phyloP scores from a whole-genome alignment of 2,797 vertebrate genomes.

The Poeciliopsis gracilis region DNA sequence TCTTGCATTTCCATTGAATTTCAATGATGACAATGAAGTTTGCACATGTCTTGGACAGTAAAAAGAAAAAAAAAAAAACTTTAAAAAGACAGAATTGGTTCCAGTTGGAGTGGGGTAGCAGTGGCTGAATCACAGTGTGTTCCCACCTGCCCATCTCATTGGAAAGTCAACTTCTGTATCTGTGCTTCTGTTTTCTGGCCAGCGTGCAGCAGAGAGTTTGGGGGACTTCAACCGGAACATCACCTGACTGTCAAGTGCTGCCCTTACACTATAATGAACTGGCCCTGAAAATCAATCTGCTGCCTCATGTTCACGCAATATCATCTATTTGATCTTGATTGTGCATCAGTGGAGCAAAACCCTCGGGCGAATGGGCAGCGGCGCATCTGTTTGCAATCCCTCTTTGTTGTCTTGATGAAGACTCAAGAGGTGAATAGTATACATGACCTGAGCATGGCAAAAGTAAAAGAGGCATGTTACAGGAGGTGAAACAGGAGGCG shows the following conservation, averaged over 20 bases:
- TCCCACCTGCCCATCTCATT: conserved; percentile 49
- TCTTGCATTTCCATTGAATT: conserved; percentile 1
- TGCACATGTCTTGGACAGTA: conserved; percentile 5
- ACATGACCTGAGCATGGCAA: conserved; percentile 65
- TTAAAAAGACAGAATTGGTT: conserved; percentile 34
- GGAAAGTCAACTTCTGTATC: conserved; percentile 32
- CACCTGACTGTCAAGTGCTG: conserved; percentile 67
- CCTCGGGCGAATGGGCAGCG: conserved; percentile 59
- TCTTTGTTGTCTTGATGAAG: conserved; percentile 70
- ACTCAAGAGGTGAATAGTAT: conserved; percentile 63
- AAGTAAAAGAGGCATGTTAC: conserved; percentile 67
- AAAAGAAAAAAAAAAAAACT: not conserved
- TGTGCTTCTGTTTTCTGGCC: conserved; percentile 40
- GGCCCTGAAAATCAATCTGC: conserved; percentile 68
- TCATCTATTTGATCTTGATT: conserved; percentile 74
- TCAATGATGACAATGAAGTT: conserved; percentile 11
- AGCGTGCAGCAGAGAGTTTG: conserved; percentile 43
- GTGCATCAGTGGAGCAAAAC: conserved; percentile 67
- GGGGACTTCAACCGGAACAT: conserved; percentile 62
- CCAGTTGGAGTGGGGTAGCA: conserved; percentile 27
- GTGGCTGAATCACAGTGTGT: conserved; percentile 45
- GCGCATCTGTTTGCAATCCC: conserved; percentile 60
- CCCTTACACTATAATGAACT: conserved; percentile 70
- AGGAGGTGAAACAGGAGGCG: conserved; percentile 72
- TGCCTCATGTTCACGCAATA: conserved; percentile 63